Percentiles rank a stretch among this genome's conserved stretches.
Evolutionary conservation across 2,888 invertebrate genomes (phyloP).

Genomic region (Cosmia pyralina): DNA sequence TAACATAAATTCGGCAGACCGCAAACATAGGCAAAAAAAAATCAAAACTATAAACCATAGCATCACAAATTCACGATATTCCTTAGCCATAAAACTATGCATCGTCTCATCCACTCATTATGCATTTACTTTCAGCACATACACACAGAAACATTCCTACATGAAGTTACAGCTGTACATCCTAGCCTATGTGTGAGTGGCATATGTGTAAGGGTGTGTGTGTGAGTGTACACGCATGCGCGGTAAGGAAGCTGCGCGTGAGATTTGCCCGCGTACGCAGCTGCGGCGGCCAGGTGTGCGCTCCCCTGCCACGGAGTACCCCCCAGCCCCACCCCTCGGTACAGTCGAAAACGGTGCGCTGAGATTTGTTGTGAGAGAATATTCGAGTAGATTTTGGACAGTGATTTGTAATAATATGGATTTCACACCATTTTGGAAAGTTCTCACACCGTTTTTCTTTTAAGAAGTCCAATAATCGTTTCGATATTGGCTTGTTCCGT

Average conservation of each 20-base stretch:
- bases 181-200: conserved; percentile 16
- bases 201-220: conserved; percentile 22
- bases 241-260: conserved; percentile 89
- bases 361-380: conserved; percentile 54
- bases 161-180: conserved; percentile 54
- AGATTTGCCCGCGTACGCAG: conserved; percentile 88
- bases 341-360: conserved; percentile 69
- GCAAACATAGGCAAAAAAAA: conserved; percentile 8
- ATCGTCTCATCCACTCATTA: conserved; percentile 38
- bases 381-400: conserved; percentile 28
- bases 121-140: conserved; percentile 50
- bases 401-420: neutral
- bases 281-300: conserved; percentile 89
- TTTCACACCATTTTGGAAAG: neutral
- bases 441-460: neutral
- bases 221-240: conserved; percentile 83
- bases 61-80: conserved; percentile 8
- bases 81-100: conserved; percentile 43
- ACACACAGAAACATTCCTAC: conserved; percentile 24
- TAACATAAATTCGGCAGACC: neutral
- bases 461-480: neutral
- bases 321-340: conserved; percentile 77
- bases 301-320: conserved; percentile 75
- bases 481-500: neutral
- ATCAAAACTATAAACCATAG: neutral